Base-by-base conservation (phyloP, 2,113 vertebrate species). In the Calonectris borealis region DNA sequence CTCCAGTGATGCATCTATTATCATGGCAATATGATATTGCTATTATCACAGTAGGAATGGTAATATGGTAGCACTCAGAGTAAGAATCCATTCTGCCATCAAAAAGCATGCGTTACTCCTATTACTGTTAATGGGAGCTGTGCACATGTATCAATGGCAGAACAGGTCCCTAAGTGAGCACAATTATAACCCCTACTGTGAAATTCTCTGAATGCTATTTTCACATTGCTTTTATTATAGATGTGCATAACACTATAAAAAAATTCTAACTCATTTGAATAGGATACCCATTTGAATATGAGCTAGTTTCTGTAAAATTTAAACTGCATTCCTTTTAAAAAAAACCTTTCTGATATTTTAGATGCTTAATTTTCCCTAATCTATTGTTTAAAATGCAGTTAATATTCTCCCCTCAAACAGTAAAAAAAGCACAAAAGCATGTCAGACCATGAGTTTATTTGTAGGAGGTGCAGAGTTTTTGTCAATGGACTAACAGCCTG, bases 41-140 rank as follows among this genome's bases (percentile, higher is more conserved):
- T 97, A 96, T 98, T 98, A 98, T 98, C 98, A 97, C 98, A 98
- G 97, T 94, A 75, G 98, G 97, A 94, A 96, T 90, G 92, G 96
- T 96, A 96, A 97, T 83, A 90, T 60, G 92, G 83, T 52, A 96
- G 93, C 96, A 91, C 94, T 97, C 85, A 92, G 91, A 96, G 94
- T 94, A 96, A 91, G 97, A 96, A 97, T 95, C 96, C 96, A 93
- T 93, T 97, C 91, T 95, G 91, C 96, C 94, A 95, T 97, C 93
- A 57, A 95, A 97, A 98, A 86, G 90, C 90, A 73, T 42, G 55
- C 1, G 2, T 69, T 96, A 94, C 93, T 94, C 96, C 94, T 86
- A 95, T 97, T 97, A 93, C 94, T 95, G 97, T 80, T 97, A 98
- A 98, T 97, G 95, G 97, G 91, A 97, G 94, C 95, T 97, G 86